These are phyloP conservation scores for Amia ocellicauda DNA, from an alignment of 2,113 vertebrate species.

Conservation along the genomic window DNA sequence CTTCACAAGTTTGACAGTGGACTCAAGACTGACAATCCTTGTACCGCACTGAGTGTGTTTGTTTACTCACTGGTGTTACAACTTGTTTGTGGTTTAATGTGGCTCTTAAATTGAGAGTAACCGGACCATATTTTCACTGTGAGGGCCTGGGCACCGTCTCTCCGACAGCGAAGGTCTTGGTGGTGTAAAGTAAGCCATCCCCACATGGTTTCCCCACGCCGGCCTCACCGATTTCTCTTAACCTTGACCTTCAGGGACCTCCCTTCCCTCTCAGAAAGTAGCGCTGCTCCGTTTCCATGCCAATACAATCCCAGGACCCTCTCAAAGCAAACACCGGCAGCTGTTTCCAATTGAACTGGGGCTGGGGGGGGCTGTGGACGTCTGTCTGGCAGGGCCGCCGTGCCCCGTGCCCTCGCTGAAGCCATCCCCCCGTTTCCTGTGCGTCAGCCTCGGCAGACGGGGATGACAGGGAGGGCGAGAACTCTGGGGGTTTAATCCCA, in stretches of 20 bases:
- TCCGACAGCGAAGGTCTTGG: no score
- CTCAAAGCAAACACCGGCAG: slow-evolving; percentile 54
- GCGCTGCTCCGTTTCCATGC: slow-evolving; percentile 41
- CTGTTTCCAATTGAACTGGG: slow-evolving; percentile 53
- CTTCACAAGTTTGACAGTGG: no score
- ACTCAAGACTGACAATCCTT: no score
- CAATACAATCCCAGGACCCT: slow-evolving; percentile 41
- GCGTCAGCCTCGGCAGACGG: background rate
- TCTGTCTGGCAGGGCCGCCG: slow-evolving; percentile 11
- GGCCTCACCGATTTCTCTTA: background rate
- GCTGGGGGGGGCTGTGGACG: slow-evolving; percentile 18
- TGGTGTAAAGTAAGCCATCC: no score
- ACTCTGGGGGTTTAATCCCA: background rate
- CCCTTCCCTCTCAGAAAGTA: slow-evolving; percentile 25
- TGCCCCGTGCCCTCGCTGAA: background rate
- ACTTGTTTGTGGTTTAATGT: no score
- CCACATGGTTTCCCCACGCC: no score
- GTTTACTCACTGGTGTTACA: no score
- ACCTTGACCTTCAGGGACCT: slow-evolving; percentile 28
- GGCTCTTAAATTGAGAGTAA: no score
- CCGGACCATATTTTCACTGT: no score
- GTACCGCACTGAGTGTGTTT: no score
- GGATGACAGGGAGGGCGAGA: background rate
- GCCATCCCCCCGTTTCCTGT: slow-evolving; percentile 14
- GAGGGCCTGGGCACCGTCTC: no score